phyloP scores from a whole-genome alignment of 2,113 vertebrate genomes.

The Geococcyx californianus region DNA sequence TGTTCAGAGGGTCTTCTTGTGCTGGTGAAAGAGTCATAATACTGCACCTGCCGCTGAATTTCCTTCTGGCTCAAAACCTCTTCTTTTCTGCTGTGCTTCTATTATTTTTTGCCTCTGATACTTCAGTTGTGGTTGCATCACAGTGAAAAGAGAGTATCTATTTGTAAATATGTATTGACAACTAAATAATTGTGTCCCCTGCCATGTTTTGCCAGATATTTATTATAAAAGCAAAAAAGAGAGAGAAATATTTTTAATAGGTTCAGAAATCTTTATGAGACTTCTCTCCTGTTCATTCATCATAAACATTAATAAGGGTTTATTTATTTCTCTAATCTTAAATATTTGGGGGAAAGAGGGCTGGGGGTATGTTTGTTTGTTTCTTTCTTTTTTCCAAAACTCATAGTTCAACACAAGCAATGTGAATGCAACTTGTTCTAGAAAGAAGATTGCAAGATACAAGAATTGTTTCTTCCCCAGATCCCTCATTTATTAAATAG shows the following conservation, averaged over 20 bases:
- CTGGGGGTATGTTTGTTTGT: accelerated
- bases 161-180: not conserved
- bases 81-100: not conserved
- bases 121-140: not conserved
- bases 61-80: not conserved
- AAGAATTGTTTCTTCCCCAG: not conserved
- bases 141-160: not conserved
- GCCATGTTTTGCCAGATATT: not conserved
- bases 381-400: not conserved
- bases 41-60: not conserved
- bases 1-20: not conserved
- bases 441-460: not conserved
- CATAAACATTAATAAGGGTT: not conserved
- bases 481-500: not conserved
- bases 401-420: not conserved
- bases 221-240: not conserved
- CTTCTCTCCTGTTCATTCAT: not conserved
- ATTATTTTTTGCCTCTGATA: not conserved
- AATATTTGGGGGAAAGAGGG: not conserved
- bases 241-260: not conserved
- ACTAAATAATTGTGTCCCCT: not conserved
- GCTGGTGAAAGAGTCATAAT: not conserved
- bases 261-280: not conserved
- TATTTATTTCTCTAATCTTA: not conserved
- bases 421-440: not conserved